phyloP scores from a whole-genome alignment of 2,797 vertebrate genomes.

The Heliangelus exortis region DNA sequence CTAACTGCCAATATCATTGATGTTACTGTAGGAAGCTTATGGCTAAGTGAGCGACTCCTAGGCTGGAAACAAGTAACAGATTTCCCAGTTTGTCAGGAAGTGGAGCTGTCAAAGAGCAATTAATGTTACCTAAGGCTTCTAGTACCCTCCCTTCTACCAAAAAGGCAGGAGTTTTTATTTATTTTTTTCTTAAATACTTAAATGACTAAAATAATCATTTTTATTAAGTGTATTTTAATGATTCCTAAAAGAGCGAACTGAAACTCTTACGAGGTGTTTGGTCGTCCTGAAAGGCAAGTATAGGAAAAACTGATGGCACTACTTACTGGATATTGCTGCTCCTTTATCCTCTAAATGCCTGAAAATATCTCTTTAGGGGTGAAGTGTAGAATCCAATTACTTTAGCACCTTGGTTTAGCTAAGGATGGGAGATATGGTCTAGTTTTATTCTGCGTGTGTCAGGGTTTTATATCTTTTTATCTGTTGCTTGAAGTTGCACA shows the following conservation, averaged over 20 bases:
- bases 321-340: not conserved
- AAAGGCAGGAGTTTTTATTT: not conserved
- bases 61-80: not conserved
- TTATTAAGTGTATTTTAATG: not conserved
- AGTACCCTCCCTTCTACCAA: not conserved
- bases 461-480: not conserved
- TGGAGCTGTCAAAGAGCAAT: not conserved
- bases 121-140: not conserved
- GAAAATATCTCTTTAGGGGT: slow-evolving; percentile 14
- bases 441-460: not conserved
- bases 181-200: not conserved
- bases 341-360: slow-evolving; percentile 22
- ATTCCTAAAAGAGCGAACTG: not conserved
- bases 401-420: slow-evolving; percentile 3
- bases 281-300: not conserved
- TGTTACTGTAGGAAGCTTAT: not conserved
- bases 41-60: not conserved
- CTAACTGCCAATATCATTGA: not conserved
- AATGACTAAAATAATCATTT: not conserved
- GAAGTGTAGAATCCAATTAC: slow-evolving; percentile 3
- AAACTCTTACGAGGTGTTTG: not conserved
- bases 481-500: not conserved
- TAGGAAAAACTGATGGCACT: not conserved
- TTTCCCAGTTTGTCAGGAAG: not conserved
- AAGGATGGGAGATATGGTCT: slow-evolving; percentile 8